Base-by-base conservation (phyloP, 1,140 invertebrate genomes). In the Oreohelix idahoensis region DNA sequence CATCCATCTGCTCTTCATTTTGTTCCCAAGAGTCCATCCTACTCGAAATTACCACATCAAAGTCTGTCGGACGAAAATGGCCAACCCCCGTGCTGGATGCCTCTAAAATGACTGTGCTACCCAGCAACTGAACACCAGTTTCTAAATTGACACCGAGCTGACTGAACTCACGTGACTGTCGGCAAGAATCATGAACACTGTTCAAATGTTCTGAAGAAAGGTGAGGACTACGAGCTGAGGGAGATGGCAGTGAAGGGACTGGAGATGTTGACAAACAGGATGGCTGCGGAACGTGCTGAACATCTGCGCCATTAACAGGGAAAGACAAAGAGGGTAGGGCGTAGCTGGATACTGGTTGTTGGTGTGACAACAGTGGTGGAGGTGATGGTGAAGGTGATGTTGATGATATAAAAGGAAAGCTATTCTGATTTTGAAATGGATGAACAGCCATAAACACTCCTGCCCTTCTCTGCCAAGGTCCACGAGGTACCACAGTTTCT, bases 371-470 rank as follows among this genome's bases (percentile, higher is more conserved):
- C 20, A 23, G 8, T 32, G 26, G 39, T 35, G 58, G 4, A 45
- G 23, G 79, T 42, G 79, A 32, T 38, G 51, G 26, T 26, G 51
- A 66, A 66, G 63, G 63, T 32, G 29, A 66, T 32, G 63, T 4
- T 26, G 51, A 17, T 15, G 51, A 5, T 17, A 74, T 36, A 20
- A 82, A 63, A 20, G 79, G 51, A 32, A 66, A 26, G 45, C 35
- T 53, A 73, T 81, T 63, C 66, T 81, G 63, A 42, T 82, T 66
- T 49, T 84, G 73, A 42, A 84, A 84, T 1, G 84, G 84, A 29
- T 84, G 84, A 36, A 84, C 84, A 39, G 84, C 79, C 79, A 81
- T 84, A 42, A 84, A 84, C 20, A 84, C 84, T 0, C 84, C 84
- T 15, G 79, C 17, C 17, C 84, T 53, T 42, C 84, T 42, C 23